Evolutionary conservation across 2,113 vertebrate genomes (phyloP).

Genomic region (Enhydra lutris): DNA sequence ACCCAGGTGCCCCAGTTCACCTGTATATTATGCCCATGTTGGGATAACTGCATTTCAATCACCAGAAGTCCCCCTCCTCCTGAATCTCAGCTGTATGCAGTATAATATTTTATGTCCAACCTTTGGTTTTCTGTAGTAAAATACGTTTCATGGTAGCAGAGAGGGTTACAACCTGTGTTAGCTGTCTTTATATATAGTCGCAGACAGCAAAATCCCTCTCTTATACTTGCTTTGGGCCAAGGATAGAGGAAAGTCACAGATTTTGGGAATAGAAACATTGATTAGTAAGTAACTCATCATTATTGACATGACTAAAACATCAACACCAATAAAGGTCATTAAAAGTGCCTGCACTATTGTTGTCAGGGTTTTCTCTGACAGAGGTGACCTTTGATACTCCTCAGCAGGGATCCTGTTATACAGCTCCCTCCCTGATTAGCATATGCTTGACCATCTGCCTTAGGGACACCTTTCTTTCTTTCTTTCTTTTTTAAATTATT

Average conservation of each 20-base stretch:
- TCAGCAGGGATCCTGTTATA: neutral
- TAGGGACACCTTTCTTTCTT: neutral
- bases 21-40: neutral
- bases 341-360: neutral
- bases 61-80: neutral
- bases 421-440: neutral
- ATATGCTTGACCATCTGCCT: neutral
- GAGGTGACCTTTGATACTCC: neutral
- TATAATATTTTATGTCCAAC: neutral
- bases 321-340: neutral
- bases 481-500: too few species aligned
- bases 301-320: neutral
- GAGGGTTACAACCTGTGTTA: neutral
- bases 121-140: neutral
- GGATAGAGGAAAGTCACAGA: neutral
- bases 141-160: neutral
- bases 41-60: neutral
- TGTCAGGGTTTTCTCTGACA: neutral
- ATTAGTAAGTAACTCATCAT: neutral
- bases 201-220: neutral
- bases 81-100: neutral
- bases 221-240: neutral
- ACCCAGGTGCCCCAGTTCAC: neutral
- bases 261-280: neutral
- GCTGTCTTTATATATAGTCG: neutral